Percentiles rank a stretch among this genome's conserved stretches.
These are phyloP conservation scores for Ladona fulva DNA, from an alignment of 1,140 invertebrate species.

Conservation along the genomic window DNA sequence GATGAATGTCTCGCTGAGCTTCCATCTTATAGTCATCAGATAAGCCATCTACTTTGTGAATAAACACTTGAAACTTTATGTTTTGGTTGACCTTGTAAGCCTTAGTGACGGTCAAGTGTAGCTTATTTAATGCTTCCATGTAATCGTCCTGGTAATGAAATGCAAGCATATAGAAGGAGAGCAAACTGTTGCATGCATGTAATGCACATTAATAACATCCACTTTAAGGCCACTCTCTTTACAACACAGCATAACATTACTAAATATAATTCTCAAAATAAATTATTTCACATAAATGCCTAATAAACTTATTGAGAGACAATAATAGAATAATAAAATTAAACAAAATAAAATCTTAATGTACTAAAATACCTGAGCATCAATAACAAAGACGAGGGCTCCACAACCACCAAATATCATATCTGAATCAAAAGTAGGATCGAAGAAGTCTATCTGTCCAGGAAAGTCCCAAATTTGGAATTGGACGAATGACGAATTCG, in stretches of 20 bases:
- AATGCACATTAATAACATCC: too few species aligned
- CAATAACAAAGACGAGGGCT: slow-evolving; percentile 97
- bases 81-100: slow-evolving; percentile 93
- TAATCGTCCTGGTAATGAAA: slow-evolving; percentile 76
- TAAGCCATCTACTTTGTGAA: slow-evolving; percentile 97
- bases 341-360: background rate
- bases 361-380: slow-evolving; percentile 69
- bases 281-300: too few species aligned
- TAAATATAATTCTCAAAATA: too few species aligned
- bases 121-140: slow-evolving; percentile 86
- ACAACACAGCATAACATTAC: too few species aligned
- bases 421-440: slow-evolving; percentile 90
- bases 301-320: too few species aligned
- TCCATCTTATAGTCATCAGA: slow-evolving; percentile 98
- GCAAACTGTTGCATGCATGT: too few species aligned
- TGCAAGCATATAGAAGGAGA: slow-evolving; percentile 1
- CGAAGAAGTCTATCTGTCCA: slow-evolving; percentile 96
- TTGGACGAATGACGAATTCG: slow-evolving; percentile 97
- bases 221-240: too few species aligned
- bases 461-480: slow-evolving; percentile 99
- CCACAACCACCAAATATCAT: slow-evolving; percentile 92
- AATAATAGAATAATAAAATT: too few species aligned
- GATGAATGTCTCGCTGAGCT: slow-evolving; percentile 95
- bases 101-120: slow-evolving; percentile 85
- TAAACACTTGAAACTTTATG: slow-evolving; percentile 98